Evolutionary conservation across 23 tunicate genomes (phyloP).

Genomic region (Ascidia mentula): DNA sequence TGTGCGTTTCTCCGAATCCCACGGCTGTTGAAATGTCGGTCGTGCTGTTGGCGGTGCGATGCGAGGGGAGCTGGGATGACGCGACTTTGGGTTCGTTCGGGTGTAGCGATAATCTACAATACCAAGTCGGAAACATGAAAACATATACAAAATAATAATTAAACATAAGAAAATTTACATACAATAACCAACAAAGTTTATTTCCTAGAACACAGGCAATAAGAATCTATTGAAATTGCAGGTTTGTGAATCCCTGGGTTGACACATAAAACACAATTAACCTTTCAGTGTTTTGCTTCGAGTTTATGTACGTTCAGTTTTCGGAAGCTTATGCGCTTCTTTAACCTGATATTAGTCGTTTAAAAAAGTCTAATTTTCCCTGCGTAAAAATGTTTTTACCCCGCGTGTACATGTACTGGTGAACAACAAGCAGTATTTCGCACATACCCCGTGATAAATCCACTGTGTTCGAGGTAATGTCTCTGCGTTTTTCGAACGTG

Average conservation of each 20-base stretch:
- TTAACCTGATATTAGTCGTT: not conserved
- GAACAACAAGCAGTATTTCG: too few relatives aligned
- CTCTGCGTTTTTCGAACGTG: constrained; percentile 53
- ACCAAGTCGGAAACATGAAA: too few relatives aligned
- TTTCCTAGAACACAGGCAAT: too few relatives aligned
- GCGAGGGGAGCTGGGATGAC: constrained; percentile 23
- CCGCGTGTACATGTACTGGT: too few relatives aligned
- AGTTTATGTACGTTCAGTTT: too few relatives aligned
- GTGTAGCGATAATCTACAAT: constrained; percentile 26
- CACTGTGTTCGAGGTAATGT: constrained; percentile 64
- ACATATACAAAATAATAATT: too few relatives aligned
- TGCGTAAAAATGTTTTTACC: not conserved
- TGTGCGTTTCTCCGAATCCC: constrained; percentile 29
- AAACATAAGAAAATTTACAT: too few relatives aligned
- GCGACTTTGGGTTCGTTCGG: constrained; percentile 23
- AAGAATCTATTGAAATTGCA: too few relatives aligned
- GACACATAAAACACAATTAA: too few relatives aligned
- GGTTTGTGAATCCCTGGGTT: too few relatives aligned
- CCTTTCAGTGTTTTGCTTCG: too few relatives aligned
- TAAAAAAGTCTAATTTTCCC: not conserved
- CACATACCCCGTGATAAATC: constrained; percentile 46
- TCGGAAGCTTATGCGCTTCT: not conserved
- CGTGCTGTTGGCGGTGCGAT: not conserved
- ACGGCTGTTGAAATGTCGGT: not conserved
- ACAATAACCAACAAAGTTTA: too few relatives aligned